phyloP scores from a whole-genome alignment of 2,797 vertebrate species.

The Astyanax mexicanus region DNA sequence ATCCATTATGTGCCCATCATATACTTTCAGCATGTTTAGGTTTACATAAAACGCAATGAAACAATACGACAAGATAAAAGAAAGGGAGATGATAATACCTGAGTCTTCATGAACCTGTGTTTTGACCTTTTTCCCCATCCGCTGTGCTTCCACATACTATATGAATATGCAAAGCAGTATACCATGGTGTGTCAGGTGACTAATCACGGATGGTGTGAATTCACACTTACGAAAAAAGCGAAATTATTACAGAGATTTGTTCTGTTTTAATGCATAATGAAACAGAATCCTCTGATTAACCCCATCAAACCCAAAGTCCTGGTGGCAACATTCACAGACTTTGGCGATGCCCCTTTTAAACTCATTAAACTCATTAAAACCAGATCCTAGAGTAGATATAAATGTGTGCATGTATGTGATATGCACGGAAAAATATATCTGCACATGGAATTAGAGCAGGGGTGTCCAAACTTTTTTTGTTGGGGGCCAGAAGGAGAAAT shows the following conservation, averaged over 20 bases:
- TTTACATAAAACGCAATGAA: not conserved
- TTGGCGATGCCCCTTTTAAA: not conserved
- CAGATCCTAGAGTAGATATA: not conserved
- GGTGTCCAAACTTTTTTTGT: too few relatives aligned
- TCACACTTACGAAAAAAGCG: not conserved
- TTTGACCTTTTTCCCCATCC: not conserved
- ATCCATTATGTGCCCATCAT: too few relatives aligned
- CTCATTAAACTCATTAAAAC: not conserved
- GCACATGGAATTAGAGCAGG: not conserved
- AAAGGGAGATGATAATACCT: not conserved
- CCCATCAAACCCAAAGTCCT: not conserved
- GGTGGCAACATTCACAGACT: not conserved
- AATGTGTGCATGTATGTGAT: not conserved
- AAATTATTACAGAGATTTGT: not conserved
- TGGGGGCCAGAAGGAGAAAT: too few relatives aligned
- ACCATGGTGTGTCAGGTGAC: not conserved
- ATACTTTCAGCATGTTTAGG: too few relatives aligned
- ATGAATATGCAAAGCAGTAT: not conserved
- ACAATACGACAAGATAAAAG: not conserved
- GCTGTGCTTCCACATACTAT: not conserved
- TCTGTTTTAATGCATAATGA: not conserved
- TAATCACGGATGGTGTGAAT: slow-evolving; percentile 6
- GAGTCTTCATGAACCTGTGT: not conserved
- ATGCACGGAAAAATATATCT: not conserved
- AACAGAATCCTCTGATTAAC: slow-evolving; percentile 1